Base-by-base conservation (phyloP, 2,797 vertebrate genomes). In the Oceanodroma leucorhoa region DNA sequence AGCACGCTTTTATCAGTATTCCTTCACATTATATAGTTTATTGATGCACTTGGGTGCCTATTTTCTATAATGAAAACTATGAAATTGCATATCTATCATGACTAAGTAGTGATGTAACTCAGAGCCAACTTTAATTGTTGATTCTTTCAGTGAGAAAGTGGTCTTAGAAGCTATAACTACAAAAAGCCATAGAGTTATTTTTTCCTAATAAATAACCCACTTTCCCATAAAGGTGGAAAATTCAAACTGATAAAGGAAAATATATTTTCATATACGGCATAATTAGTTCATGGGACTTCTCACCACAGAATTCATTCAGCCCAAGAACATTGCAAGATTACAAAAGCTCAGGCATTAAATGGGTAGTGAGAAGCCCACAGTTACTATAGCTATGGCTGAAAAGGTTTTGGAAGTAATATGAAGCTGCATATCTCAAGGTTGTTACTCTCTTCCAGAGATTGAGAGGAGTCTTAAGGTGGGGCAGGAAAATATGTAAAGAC, bases 61-160 rank as follows among this genome's bases (percentile, higher is more conserved):
- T 96, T 93, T 96, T 86, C 95, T 94, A 22, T 95, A 94, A 97
- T 96, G 94, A 95, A 96, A 94, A 95, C 82, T 67, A 83, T 79
- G 85, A 96, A 97, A 97, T 96, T 96, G 90, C 94, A 61, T 90
- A 96, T 96, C 82, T 93, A 83, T 96, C 95, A 94, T 55, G 81
- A 61, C 86, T 96, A 92, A 96, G 89, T 83, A 90, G 84, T 84
- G 92, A 89, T 78, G 94, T 75, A 95, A 87, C 78, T 93, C 94
- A 66, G 70, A 89, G 83, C 66, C 75, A 60, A 40, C 76, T 86
- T 95, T 94, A 96, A 96, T 96, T 95, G 94, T 92, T 91, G 93
- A 84, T 92, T 91, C 71, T 66, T 77, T 66, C 38, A 14, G 60
- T 36, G 91, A 77, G 94, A 72, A 91, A 85, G 69, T 65, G 87